Percentiles rank a stretch among this genome's conserved stretches.
Conservation (phyloP, 2,888 invertebrate species). For the Prenolepis imparis region DNA sequence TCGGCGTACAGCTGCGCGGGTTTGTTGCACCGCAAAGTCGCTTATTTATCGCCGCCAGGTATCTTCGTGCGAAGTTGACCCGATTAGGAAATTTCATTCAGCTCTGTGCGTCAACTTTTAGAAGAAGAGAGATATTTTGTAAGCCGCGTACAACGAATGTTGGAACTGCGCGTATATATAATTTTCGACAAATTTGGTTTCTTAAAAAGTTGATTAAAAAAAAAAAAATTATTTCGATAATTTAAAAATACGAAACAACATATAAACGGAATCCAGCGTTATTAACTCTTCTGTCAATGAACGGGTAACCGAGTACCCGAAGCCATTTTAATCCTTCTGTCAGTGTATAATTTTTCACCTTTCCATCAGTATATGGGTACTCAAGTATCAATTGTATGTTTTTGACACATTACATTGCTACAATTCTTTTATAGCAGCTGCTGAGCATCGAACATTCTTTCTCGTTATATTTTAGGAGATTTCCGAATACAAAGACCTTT, state of each 20-base stretch:
- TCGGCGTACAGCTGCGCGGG: slow-evolving; percentile 69
- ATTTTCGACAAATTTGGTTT: neutral
- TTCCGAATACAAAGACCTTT: too few relatives aligned
- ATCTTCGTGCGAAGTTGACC: slow-evolving; percentile 72
- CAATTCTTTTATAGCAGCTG: too few relatives aligned
- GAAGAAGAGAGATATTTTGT: slow-evolving; percentile 7
- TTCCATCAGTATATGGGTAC: too few relatives aligned
- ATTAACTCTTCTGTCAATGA: too few relatives aligned
- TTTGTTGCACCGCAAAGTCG: slow-evolving; percentile 68
- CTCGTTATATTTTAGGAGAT: too few relatives aligned
- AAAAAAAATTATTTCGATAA: neutral
- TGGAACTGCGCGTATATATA: neutral
- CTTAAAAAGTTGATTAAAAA: neutral
- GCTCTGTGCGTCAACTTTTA: slow-evolving; percentile 32
- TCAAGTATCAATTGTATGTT: too few relatives aligned
- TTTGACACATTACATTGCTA: too few relatives aligned
- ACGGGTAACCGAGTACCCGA: too few relatives aligned
- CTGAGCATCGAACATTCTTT: too few relatives aligned
- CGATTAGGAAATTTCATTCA: slow-evolving; percentile 74
- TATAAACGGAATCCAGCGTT: too few relatives aligned
- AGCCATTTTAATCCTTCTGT: too few relatives aligned
- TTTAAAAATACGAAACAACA: neutral
- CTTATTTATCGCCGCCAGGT: slow-evolving; percentile 76
- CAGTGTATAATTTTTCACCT: too few relatives aligned
- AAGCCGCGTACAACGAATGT: neutral